Conservation (phyloP, 2,113 vertebrate species). For the Leucopsar rothschildi region DNA sequence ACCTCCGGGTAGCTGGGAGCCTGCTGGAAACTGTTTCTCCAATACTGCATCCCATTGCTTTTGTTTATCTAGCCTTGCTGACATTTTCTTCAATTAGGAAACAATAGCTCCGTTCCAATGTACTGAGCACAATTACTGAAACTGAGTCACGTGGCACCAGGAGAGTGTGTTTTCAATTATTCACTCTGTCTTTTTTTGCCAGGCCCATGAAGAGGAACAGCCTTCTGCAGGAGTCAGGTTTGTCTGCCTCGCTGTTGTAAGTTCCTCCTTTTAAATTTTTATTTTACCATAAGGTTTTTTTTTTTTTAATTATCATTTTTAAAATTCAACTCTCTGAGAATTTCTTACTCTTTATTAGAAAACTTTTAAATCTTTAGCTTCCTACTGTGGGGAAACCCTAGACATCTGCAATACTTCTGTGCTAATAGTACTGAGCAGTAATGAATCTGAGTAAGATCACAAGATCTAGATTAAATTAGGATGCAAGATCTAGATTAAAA, state of each 20-base stretch:
- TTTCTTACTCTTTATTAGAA: not conserved
- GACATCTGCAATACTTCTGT: not conserved
- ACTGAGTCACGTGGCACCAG: conserved; percentile 37
- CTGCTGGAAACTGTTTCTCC: conserved; percentile 5
- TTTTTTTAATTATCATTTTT: not conserved
- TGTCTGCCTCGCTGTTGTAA: conserved; percentile 58
- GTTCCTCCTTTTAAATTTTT: conserved; percentile 48
- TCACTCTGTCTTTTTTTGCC: conserved; percentile 55
- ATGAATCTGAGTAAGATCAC: not conserved
- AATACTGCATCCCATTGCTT: conserved; percentile 22
- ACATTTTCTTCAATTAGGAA: conserved; percentile 57
- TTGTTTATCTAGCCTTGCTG: conserved; percentile 46
- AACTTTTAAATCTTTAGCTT: not conserved
- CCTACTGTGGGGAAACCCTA: not conserved
- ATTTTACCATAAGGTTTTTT: not conserved
- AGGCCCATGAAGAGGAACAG: conserved; percentile 64
- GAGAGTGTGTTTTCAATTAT: conserved; percentile 73
- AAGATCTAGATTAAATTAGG: not conserved
- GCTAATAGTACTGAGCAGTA: not conserved
- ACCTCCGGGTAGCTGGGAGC: not conserved
- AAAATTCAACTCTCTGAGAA: not conserved
- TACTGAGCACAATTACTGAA: conserved; percentile 59
- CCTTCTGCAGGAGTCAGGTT: conserved; percentile 56
- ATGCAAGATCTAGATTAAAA: not conserved
- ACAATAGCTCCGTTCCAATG: conserved; percentile 53